phyloP scores from a whole-genome alignment of 1,140 invertebrate genomes.

The Philotrypesis tridentata region DNA sequence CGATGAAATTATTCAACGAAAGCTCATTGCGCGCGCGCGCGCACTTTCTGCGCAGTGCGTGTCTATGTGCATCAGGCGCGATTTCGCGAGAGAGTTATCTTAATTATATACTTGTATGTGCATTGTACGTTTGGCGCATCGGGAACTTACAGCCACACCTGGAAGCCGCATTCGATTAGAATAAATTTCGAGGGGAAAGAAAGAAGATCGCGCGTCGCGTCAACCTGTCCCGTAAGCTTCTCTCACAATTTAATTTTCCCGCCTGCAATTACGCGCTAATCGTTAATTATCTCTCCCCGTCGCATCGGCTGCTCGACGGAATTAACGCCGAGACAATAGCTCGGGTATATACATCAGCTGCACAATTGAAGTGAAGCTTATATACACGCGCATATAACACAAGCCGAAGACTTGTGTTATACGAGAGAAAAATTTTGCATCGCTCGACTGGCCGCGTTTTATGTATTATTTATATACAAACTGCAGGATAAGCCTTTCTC shows the following conservation, averaged over 20 bases:
- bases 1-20: conserved; percentile 27
- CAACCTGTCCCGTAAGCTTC: conserved; percentile 28
- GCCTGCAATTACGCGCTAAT: background rate
- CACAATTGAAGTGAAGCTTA: too few species aligned
- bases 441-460: background rate
- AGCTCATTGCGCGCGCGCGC: background rate
- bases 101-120: too few species aligned
- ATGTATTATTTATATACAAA: conserved; percentile 41
- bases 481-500: background rate
- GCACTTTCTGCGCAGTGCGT: too few species aligned
- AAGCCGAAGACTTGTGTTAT: too few species aligned
- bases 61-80: too few species aligned
- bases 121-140: too few species aligned
- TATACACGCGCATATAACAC: too few species aligned
- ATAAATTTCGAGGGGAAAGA: background rate
- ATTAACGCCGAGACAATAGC: too few species aligned
- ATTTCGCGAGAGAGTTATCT: too few species aligned
- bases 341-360: too few species aligned
- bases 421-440: conserved; percentile 31
- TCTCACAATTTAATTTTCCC: conserved; percentile 26
- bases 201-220: background rate
- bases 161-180: too few species aligned
- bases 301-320: background rate
- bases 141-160: too few species aligned
- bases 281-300: background rate